Evolutionary conservation across 2,113 vertebrate genomes (phyloP).

Genomic region (Setophaga petechia): DNA sequence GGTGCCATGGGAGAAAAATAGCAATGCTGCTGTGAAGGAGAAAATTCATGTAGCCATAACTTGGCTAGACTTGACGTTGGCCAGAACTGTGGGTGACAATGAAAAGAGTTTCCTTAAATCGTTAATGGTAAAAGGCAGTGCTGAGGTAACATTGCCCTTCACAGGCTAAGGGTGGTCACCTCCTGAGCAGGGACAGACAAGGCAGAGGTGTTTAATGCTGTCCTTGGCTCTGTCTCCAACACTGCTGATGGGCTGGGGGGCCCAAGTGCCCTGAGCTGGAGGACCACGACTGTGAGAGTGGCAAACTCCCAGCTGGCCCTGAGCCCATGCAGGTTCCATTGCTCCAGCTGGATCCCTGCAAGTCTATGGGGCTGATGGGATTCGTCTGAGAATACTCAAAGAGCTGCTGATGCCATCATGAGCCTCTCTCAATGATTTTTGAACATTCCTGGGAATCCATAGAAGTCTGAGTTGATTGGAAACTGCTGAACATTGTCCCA

Average conservation of each 20-base stretch:
- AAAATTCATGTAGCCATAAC: neutral
- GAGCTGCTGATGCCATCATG: neutral
- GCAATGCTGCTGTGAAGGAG: neutral
- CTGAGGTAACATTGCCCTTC: neutral
- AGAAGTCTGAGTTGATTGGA: neutral
- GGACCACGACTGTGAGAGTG: neutral
- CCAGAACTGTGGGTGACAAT: neutral
- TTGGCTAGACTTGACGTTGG: fast-evolving
- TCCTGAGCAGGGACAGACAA: neutral
- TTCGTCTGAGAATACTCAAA: neutral
- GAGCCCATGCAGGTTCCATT: neutral
- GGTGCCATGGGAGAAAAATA: too few relatives aligned
- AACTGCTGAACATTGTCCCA: neutral
- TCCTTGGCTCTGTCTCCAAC: neutral
- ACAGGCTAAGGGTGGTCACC: neutral
- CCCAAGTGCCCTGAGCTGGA: neutral
- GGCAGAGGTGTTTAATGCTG: neutral
- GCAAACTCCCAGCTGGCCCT: neutral
- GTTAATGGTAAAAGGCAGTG: neutral
- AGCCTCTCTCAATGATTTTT: too few relatives aligned
- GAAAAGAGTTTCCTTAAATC: neutral
- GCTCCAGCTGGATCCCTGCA: neutral
- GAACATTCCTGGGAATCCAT: neutral
- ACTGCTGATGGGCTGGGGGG: neutral
- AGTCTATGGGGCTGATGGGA: neutral